Conservation (phyloP, 2,113 vertebrate genomes). For the Gulo gulo region DNA sequence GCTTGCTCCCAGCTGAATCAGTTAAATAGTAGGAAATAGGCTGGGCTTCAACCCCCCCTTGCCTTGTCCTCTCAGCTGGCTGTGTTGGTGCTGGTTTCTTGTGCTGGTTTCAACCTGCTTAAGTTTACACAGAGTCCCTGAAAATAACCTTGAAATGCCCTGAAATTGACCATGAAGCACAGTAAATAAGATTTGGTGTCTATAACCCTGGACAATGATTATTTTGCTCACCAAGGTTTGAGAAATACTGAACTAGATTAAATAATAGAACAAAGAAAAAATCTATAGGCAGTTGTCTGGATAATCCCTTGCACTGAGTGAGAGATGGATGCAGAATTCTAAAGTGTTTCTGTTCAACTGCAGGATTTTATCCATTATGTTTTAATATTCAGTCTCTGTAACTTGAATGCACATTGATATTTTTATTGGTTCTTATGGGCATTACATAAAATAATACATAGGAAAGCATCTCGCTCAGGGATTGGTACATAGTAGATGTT, state of each 20-base stretch:
- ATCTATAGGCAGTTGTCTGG: slow-evolving; percentile 13
- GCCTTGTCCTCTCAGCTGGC: neutral
- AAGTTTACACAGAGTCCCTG: neutral
- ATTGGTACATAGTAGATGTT: neutral
- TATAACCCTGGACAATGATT: neutral
- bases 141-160: slow-evolving; percentile 51
- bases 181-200: slow-evolving; percentile 48
- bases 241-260: slow-evolving; percentile 55
- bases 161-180: slow-evolving; percentile 48
- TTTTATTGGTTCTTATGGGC: neutral
- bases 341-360: neutral
- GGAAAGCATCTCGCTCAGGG: neutral
- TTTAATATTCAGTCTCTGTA: neutral
- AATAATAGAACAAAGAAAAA: slow-evolving; percentile 33
- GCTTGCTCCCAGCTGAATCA: neutral
- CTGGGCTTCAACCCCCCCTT: neutral
- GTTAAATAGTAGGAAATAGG: neutral
- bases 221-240: slow-evolving; percentile 29
- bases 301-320: neutral
- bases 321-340: neutral
- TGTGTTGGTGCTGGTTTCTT: neutral
- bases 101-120: neutral
- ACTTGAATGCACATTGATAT: neutral
- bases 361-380: neutral
- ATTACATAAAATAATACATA: neutral